Percentiles rank a stretch among this genome's conserved stretches.
Conservation (phyloP, 2,797 vertebrate genomes). For the Enteromius treurensis region DNA sequence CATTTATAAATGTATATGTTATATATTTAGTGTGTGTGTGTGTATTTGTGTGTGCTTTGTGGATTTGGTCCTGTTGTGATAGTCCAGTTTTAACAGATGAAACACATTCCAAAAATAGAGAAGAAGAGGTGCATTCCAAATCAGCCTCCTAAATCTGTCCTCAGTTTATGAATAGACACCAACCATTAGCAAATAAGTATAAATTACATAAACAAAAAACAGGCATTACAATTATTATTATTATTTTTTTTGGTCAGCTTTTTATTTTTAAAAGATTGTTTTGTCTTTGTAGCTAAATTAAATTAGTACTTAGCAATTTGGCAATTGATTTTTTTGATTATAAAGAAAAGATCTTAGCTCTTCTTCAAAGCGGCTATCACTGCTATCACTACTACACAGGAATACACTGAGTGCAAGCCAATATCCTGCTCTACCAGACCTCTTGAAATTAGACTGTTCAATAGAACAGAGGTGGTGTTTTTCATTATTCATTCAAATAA, state of each 20-base stretch:
- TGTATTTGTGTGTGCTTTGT: constrained; percentile 19
- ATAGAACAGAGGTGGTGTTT: background rate
- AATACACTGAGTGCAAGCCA: background rate
- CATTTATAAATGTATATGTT: background rate
- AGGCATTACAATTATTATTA: too few relatives aligned
- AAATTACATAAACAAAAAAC: background rate
- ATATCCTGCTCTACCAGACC: background rate
- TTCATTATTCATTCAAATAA: background rate
- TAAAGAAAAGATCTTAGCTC: background rate
- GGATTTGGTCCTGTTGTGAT: constrained; percentile 38
- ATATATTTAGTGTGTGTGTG: background rate
- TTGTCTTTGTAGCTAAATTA: background rate
- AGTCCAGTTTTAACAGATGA: constrained; percentile 54
- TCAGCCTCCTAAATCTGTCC: constrained; percentile 22
- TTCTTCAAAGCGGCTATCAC: background rate
- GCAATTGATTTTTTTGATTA: background rate
- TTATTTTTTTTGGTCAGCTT: too few relatives aligned
- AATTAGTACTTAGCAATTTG: background rate
- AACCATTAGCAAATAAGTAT: background rate
- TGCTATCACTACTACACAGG: background rate
- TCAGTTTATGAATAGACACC: constrained; percentile 2
- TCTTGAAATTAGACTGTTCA: background rate
- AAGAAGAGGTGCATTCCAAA: constrained; percentile 36
- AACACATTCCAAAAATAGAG: constrained; percentile 62
- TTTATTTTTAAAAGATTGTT: background rate